Conservation (phyloP, 2,797 vertebrate species). For the Hypotaenidia okinawae region DNA sequence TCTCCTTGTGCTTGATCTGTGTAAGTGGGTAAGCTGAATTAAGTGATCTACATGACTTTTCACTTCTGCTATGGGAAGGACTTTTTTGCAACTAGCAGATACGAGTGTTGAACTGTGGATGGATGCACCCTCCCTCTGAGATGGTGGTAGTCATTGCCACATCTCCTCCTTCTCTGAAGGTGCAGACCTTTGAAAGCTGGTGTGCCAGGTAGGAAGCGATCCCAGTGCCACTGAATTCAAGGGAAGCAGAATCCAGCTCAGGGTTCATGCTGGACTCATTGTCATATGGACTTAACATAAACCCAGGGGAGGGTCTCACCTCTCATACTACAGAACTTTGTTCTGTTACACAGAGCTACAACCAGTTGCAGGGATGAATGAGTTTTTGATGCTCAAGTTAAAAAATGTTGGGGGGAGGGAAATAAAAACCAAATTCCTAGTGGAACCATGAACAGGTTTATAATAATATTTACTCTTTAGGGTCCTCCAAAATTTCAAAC, state of each 20-base stretch:
- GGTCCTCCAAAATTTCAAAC: not conserved
- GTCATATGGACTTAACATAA: not conserved
- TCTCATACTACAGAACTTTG: not conserved
- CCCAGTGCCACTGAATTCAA: not conserved
- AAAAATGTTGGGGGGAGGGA: not conserved
- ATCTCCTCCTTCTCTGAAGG: not conserved
- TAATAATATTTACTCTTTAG: not conserved
- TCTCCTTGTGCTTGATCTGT: not conserved
- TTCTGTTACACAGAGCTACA: not conserved
- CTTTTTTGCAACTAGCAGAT: not conserved
- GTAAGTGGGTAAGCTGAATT: not conserved
- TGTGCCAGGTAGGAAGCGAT: not conserved
- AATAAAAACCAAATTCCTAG: not conserved
- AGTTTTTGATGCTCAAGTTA: not conserved
- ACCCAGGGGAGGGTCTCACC: not conserved
- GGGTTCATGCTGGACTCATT: accelerated
- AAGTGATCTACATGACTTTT: not conserved
- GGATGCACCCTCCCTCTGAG: not conserved
- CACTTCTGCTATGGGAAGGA: not conserved
- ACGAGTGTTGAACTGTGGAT: not conserved
- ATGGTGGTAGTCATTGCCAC: not conserved
- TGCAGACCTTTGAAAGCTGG: not conserved
- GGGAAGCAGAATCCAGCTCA: not conserved
- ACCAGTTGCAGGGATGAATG: not conserved
- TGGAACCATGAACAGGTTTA: not conserved